A percentile compares a stretch with the other conserved stretches of the same genome.
These are phyloP conservation scores for Trachymyrmex septentrionalis DNA, from an alignment of 1,140 invertebrate genomes.

Conservation along the genomic window DNA sequence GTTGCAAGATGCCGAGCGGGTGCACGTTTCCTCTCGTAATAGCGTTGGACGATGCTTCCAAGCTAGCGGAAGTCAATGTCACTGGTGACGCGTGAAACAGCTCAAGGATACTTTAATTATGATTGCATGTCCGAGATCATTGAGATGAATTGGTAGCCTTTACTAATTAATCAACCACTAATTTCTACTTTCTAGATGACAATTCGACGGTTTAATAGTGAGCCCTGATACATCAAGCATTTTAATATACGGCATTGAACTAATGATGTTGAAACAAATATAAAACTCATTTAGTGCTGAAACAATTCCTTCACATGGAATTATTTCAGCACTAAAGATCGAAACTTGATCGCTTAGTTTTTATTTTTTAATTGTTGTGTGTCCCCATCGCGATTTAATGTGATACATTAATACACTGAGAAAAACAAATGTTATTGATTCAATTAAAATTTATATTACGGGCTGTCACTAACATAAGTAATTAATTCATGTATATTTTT, in stretches of 20 bases:
- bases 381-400: no score
- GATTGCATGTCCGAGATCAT: neutral
- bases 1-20: conserved; percentile 24
- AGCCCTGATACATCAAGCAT: neutral
- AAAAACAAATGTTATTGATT: no score
- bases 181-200: conserved; percentile 35
- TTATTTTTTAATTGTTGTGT: no score
- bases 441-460: no score
- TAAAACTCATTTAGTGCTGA: no score
- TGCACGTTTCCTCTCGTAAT: conserved; percentile 20
- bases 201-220: neutral
- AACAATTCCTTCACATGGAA: no score
- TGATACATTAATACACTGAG: no score
- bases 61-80: conserved; percentile 31
- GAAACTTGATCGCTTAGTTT: no score
- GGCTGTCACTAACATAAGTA: no score
- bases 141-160: neutral
- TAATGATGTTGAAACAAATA: neutral
- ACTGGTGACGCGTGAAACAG: neutral
- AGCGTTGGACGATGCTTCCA: neutral
- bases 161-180: neutral
- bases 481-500: no score
- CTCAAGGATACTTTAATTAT: conserved; percentile 28
- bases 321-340: no score
- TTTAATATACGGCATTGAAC: neutral